Base-by-base conservation (phyloP, 2,888 invertebrate species). In the Clistopyga incitator region DNA sequence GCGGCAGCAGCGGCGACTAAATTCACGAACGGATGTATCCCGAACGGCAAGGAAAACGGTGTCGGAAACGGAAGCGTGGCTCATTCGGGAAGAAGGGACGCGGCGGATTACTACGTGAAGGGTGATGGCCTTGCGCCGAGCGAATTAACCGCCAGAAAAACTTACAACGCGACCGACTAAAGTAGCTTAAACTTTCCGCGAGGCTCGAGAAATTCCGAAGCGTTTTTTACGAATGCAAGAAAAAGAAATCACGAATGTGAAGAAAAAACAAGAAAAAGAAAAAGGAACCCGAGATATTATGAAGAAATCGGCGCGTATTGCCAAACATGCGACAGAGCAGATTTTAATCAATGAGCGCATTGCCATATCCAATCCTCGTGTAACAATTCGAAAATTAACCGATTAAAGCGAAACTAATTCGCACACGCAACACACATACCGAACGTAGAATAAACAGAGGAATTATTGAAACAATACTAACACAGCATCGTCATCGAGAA, bases 71-170 rank as follows among this genome's bases (percentile, higher is more conserved):
- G 91, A 29, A 90, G 90, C 61, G 87, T 87, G 15, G 82, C 84
- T 20, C 72, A 65, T 45, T 84, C 86, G 18, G 89, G 90, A 67
- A 89, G 92, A 88, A 91, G 91, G 86, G 93, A 93, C 87, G 93
- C 94, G 15, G 94, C 94, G 38, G 94, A 94, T 88, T 94, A 94
- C 88, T 94, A 95, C 86, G 93, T 94, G 75, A 94, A 94, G 88
- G 94, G 94, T 78, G 93, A 94, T 82, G 93, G 91, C 78, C 87
- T 92, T 64, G 92, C 93, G 25, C 91, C 92, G 20, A 89, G 90
- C 81, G 92, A 92, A 81, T 87, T 93, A 50, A 91, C 90, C 74
- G 86, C 92, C 54, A 87, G 93, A 86, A 93, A 92, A 78, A 87
- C 93, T 11, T 92, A 90, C 80, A 77, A 87, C 72, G 78, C 87